Conservation (phyloP, 1,140 invertebrate genomes). For the Elysia chlorotica region DNA sequence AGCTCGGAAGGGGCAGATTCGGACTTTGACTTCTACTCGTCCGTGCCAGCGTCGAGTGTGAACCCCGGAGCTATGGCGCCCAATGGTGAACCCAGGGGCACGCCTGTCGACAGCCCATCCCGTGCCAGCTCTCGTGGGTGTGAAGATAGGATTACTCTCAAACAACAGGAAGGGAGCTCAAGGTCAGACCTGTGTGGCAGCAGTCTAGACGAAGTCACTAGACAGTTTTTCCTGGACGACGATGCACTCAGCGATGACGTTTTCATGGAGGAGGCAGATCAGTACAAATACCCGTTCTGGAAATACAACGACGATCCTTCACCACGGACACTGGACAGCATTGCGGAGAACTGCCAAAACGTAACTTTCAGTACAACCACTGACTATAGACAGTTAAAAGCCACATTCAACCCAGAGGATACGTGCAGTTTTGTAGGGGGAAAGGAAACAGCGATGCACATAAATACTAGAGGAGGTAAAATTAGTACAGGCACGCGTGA, state of each 20-base stretch:
- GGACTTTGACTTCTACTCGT: too few species aligned
- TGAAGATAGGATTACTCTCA: too few species aligned
- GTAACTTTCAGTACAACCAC: background rate
- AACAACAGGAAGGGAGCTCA: constrained; percentile 3
- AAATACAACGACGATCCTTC: background rate
- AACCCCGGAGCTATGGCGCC: too few species aligned
- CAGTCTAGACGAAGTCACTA: constrained; percentile 14
- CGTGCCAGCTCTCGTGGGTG: too few species aligned
- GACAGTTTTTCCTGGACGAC: constrained; percentile 16
- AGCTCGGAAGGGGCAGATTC: too few species aligned
- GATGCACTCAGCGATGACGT: constrained; percentile 24
- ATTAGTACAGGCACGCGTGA: too few species aligned
- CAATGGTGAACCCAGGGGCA: too few species aligned
- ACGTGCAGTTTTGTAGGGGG: too few species aligned
- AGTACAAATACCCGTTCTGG: too few species aligned
- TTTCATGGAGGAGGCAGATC: constrained; percentile 3
- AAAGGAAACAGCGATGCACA: background rate
- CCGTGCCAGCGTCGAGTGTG: too few species aligned
- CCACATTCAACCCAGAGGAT: too few species aligned
- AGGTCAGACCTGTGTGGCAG: constrained; percentile 7
- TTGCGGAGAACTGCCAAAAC: background rate
- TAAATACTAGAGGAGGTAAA: background rate
- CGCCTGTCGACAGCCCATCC: too few species aligned
- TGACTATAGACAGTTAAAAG: background rate
- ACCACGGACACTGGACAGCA: background rate